A percentile compares a stretch with the other conserved stretches of the same genome.
Evolutionary conservation across 2,113 vertebrate genomes (phyloP).

Genomic region (Chauna torquata): DNA sequence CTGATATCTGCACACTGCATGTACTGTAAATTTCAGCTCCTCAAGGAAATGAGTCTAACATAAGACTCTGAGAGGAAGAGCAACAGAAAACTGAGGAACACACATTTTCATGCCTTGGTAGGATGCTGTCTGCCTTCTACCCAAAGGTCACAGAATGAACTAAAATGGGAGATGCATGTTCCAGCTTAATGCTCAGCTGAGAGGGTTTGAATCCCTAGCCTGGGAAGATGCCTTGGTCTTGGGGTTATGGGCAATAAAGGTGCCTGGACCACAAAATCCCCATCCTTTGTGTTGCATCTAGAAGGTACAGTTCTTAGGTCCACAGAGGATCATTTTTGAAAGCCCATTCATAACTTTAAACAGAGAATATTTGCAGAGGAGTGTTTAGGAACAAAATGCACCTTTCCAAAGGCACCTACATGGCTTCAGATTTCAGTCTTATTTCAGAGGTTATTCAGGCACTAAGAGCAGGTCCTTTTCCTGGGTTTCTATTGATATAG

Average conservation of each 20-base stretch:
- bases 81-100: neutral
- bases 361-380: neutral
- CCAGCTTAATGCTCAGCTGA: neutral
- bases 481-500: neutral
- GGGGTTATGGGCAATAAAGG: neutral
- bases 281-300: neutral
- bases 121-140: neutral
- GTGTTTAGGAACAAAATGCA: neutral
- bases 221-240: neutral
- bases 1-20: neutral
- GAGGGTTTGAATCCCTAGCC: neutral
- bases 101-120: neutral
- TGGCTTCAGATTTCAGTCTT: neutral
- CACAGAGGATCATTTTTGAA: neutral
- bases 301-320: neutral
- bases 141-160: neutral
- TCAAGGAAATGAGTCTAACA: slow-evolving; percentile 10
- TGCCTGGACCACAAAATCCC: neutral
- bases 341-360: neutral
- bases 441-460: neutral
- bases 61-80: neutral
- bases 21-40: neutral
- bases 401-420: neutral
- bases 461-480: neutral
- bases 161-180: neutral